Evolutionary conservation across 2,888 invertebrate species (phyloP), one percentile per base, ranked within the genome.

Genomic region (Dryobotodes eremita): DNA sequence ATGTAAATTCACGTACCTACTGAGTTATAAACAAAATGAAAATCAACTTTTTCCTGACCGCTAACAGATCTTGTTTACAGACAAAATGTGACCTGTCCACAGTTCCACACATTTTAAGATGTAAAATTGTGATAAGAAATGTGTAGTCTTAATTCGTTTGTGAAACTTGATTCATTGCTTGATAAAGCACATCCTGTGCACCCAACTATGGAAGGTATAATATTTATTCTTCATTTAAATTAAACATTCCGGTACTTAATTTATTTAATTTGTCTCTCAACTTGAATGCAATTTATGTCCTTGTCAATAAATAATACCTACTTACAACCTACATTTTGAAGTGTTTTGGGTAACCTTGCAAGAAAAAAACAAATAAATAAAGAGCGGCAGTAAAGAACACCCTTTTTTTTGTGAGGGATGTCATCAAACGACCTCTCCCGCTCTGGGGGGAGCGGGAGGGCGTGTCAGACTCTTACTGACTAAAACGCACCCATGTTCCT

Each of bases 91-190:
- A 59, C 70, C 55, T 17, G 57, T 66, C 72, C 31, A 42, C 59
- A 66, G 15, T 31, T 59, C 70, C 64, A 42, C 53, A 42, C 42
- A 2, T 5, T 4, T 31, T 36, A 15, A 66, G 82, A 85, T 85
- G 75, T 61, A 50, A 68, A 61, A 50, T 46, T 59, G 20, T 73
- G 75, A 84, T 84, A 81, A 36, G 11, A 55, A 26, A 36, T 55
- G 11, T 75, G 36, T 62, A 57, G n/a, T 42, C 36, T 48, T 26
- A 46, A 53, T 36, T 31, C 75, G 23, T 26, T 53, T 74, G 23
- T 3, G 36, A 31, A 79, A 75, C 57, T 48, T 61, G 82, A 85
- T 73, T 68, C 68, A 77, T 73, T 31, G 23, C 62, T 36, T 61
- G 78, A 82, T 73, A 66, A 55, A 10, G 31, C 17, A 75, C 42